Evolutionary conservation across 1,140 invertebrate genomes (phyloP), one percentile per base, ranked within the genome.

Genomic region (Contarinia nasturtii): DNA sequence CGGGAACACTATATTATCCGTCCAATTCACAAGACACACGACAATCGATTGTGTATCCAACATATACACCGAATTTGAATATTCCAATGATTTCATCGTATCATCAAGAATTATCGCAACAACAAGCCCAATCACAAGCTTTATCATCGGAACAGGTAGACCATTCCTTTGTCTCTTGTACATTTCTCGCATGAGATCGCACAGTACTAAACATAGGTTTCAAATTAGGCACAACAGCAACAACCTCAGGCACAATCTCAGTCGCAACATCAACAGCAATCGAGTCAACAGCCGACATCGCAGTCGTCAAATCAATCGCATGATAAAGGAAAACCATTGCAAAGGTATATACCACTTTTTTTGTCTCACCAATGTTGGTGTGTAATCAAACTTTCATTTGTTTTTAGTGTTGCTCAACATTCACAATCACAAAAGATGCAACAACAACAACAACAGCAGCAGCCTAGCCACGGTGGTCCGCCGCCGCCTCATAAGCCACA

Each of bases 281-380:
- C 64, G 42, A 56, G 58, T 27, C 53, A 51, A 48, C 58, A 61
- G 14, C 53, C 58, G 59, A 54, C 56, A 22, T 54, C 54, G 8
- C 54, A 52, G 1, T 80, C 82, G 49, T 65, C 81, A 1, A 76
- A 76, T 27, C 75, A 76, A 44, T 76, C 79, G 4, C 75, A 77
- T 46, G 57, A 60, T 34, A 58, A 62, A 46, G 55, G 57, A 5
- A 62, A 63, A 46, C 55, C 57, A 18, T 57, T 63, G 10, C 33
- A 55, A 48, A 7, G 58, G 51, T 36, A 56, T 50, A 50, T 51
- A 54, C 47, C 27, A 10, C 27, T 5, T 27, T 5, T 27, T 27
- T 27, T 27, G n/a, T 27, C 27, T 27, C 27, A 10, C 27, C 27
- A 27, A 27, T 5, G 27, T 27, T 27, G 4, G 27, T 27, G 27